phyloP scores from a whole-genome alignment of 2,797 vertebrate genomes.

The Anniella stebbinsi region DNA sequence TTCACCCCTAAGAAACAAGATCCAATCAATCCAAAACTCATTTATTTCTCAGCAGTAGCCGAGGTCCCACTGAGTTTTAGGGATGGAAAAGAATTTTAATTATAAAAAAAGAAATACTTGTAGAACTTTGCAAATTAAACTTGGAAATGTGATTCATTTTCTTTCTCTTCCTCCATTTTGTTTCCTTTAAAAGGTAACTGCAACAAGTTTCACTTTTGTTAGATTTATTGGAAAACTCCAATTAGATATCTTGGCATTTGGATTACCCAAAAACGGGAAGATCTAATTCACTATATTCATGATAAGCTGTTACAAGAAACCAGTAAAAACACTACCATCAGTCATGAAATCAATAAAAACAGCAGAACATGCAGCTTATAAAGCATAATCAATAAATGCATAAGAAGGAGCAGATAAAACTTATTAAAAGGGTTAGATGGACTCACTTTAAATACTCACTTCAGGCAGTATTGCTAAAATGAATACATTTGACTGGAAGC shows the following conservation, averaged over 20 bases:
- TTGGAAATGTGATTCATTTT: not conserved
- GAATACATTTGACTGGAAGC: not conserved
- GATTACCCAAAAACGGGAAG: not conserved
- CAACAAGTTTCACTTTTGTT: not conserved
- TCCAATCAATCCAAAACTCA: constrained; percentile 18
- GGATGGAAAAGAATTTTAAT: constrained; percentile 28
- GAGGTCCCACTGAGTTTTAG: constrained; percentile 39
- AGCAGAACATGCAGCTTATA: not conserved
- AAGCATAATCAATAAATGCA: not conserved
- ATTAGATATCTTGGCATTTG: not conserved
- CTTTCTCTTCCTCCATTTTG: not conserved
- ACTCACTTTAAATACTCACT: not conserved
- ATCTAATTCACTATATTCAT: not conserved
- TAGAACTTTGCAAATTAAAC: constrained; percentile 12
- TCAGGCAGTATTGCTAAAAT: not conserved
- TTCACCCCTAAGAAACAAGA: constrained; percentile 30
- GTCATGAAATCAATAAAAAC: not conserved
- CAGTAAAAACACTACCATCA: not conserved
- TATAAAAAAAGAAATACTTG: constrained; percentile 44
- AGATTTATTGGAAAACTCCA: not conserved
- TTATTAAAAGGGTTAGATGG: not conserved
- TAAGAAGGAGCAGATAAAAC: not conserved
- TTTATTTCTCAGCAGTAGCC: constrained; percentile 52
- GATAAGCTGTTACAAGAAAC: not conserved
- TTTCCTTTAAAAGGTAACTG: not conserved